Evolutionary conservation across 2,888 invertebrate genomes (phyloP).

Genomic region (Beris morrisii): DNA sequence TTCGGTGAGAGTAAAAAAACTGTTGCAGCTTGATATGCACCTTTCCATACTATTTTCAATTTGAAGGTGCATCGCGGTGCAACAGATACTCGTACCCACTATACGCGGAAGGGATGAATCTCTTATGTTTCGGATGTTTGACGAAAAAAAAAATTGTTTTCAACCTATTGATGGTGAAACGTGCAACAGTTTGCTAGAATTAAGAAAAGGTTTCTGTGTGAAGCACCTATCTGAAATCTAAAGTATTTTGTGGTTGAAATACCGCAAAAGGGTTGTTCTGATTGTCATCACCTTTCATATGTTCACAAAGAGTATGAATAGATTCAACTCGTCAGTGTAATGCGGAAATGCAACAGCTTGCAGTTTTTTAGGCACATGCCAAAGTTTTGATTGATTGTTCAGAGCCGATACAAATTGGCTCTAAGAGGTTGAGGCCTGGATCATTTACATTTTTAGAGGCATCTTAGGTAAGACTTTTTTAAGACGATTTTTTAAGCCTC

Average conservation of each 20-base stretch:
- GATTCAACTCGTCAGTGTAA: neutral
- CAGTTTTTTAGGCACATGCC: neutral
- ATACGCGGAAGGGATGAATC: conserved; percentile 17
- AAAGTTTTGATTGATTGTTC: too few species aligned
- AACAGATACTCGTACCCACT: conserved; percentile 21
- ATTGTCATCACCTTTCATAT: conserved; percentile 26
- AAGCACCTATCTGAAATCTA: too few species aligned
- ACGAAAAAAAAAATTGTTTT: conserved; percentile 2
- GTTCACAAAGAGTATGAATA: neutral
- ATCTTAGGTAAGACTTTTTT: too few species aligned
- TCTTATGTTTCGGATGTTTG: conserved; percentile 14
- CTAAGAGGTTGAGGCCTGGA: too few species aligned
- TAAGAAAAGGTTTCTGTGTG: neutral
- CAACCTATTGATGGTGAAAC: neutral
- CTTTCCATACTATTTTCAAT: conserved; percentile 8
- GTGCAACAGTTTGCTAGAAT: conserved; percentile 23
- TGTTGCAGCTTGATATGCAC: conserved; percentile 14
- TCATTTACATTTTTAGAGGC: too few species aligned
- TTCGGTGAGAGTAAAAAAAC: neutral
- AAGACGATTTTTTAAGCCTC: too few species aligned
- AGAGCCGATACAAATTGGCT: too few species aligned
- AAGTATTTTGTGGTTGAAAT: neutral
- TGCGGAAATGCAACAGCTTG: conserved; percentile 12
- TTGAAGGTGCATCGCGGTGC: conserved; percentile 21
- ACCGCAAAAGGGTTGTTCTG: conserved; percentile 22